These are phyloP conservation scores for Heteromurus nitidus DNA, from an alignment of 2,888 invertebrate species.

Conservation along the genomic window DNA sequence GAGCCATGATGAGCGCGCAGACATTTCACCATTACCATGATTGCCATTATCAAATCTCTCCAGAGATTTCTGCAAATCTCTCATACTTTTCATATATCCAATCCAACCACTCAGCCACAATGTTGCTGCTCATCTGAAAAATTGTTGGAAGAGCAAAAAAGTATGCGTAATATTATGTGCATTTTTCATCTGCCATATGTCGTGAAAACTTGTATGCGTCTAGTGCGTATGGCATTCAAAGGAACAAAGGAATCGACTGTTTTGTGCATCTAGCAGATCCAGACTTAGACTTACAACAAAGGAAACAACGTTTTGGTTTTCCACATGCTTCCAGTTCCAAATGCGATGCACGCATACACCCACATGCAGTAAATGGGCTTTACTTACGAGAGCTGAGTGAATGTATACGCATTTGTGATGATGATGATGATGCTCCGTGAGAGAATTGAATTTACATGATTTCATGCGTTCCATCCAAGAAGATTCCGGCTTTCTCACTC, in stretches of 20 bases:
- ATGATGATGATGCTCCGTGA: no score
- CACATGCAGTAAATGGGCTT: no score
- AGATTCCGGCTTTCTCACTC: constrained; percentile 5
- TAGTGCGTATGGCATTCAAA: background rate
- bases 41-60: constrained; percentile 63
- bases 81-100: constrained; percentile 2
- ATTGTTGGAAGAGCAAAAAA: constrained; percentile 9
- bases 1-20: background rate
- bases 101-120: constrained; percentile 13
- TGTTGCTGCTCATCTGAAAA: constrained; percentile 30
- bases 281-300: no score
- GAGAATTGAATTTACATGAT: constrained; percentile 49
- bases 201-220: constrained; percentile 1
- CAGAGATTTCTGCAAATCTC: constrained; percentile 46
- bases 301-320: no score
- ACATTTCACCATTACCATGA: constrained; percentile 53
- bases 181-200: constrained; percentile 47
- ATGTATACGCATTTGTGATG: no score
- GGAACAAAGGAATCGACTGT: constrained; percentile 39
- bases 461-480: constrained; percentile 44
- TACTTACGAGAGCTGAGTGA: no score
- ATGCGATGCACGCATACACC: no score
- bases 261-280: no score
- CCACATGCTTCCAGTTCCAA: no score
- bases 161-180: no score